Evolutionary conservation across 2,797 vertebrate species (phyloP).

Genomic region (Meda fulgida): DNA sequence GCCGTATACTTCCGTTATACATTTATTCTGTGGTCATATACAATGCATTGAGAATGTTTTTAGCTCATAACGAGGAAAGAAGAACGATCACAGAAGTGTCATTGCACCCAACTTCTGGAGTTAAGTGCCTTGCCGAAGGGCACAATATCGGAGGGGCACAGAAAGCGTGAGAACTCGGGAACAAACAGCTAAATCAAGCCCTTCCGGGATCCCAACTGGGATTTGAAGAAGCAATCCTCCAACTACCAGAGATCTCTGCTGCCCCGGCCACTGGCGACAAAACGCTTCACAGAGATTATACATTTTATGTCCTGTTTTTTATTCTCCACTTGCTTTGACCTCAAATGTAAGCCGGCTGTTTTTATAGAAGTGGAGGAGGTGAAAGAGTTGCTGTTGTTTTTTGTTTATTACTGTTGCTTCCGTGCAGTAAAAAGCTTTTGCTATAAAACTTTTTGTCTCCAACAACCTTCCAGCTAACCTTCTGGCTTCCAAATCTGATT

Average conservation of each 20-base stretch:
- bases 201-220: constrained; percentile 4
- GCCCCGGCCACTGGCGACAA: constrained; percentile 12
- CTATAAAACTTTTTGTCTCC: neutral
- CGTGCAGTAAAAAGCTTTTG: constrained; percentile 20
- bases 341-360: constrained; percentile 14
- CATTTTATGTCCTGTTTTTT: constrained; percentile 33
- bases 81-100: constrained; percentile 21
- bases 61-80: neutral
- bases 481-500: neutral
- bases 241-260: neutral
- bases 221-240: constrained; percentile 24
- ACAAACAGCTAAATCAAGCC: constrained; percentile 31
- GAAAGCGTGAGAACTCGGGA: constrained; percentile 36
- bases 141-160: neutral
- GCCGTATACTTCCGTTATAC: neutral
- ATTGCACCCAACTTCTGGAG: constrained; percentile 7
- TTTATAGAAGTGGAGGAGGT: constrained; percentile 37
- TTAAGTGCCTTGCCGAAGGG: constrained; percentile 26
- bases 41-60: neutral
- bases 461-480: constrained; percentile 33
- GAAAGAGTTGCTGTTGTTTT: constrained; percentile 23
- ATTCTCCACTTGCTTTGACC: constrained; percentile 39
- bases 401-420: constrained; percentile 39
- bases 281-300: constrained; percentile 15
- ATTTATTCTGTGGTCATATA: neutral